Evolutionary conservation across 2,888 invertebrate species (phyloP).

Genomic region (Eugnorisma glareosa): DNA sequence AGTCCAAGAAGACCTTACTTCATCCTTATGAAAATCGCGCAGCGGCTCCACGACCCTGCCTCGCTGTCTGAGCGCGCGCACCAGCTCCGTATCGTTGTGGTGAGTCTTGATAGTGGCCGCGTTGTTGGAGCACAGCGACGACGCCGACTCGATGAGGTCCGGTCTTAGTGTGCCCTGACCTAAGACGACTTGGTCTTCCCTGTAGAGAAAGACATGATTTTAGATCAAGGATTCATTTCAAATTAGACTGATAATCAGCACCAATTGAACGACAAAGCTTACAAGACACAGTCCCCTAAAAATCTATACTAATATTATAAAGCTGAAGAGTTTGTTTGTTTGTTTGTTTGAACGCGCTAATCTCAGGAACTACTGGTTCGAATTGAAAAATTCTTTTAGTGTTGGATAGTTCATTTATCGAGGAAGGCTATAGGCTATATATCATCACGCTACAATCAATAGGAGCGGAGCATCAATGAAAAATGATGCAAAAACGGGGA

Average conservation of each 20-base stretch:
- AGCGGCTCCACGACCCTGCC: conserved; percentile 99
- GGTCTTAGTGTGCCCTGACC: conserved; percentile 99
- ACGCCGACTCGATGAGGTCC: conserved; percentile 99
- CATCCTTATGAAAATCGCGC: conserved; percentile 99
- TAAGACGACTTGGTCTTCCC: conserved; percentile 97
- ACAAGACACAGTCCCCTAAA: background rate
- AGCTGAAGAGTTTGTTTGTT: no score
- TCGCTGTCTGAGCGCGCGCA: conserved; percentile 93
- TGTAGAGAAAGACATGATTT: conserved; percentile 57
- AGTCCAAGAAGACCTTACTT: conserved; percentile 91
- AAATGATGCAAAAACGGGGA: no score
- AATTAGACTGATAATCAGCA: background rate
- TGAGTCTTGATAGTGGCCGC: conserved; percentile 99
- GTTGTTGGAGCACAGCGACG: conserved; percentile 94
- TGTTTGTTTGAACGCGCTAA: no score
- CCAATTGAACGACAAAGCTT: background rate
- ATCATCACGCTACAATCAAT: no score
- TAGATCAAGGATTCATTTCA: background rate
- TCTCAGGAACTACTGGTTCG: no score
- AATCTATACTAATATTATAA: no score
- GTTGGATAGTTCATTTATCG: no score
- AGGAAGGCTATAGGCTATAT: no score
- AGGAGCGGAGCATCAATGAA: no score
- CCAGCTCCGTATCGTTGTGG: conserved; percentile 99
- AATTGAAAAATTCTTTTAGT: no score